phyloP scores from a whole-genome alignment of 2,113 vertebrate genomes.

The Acrocephalus arundinaceus region DNA sequence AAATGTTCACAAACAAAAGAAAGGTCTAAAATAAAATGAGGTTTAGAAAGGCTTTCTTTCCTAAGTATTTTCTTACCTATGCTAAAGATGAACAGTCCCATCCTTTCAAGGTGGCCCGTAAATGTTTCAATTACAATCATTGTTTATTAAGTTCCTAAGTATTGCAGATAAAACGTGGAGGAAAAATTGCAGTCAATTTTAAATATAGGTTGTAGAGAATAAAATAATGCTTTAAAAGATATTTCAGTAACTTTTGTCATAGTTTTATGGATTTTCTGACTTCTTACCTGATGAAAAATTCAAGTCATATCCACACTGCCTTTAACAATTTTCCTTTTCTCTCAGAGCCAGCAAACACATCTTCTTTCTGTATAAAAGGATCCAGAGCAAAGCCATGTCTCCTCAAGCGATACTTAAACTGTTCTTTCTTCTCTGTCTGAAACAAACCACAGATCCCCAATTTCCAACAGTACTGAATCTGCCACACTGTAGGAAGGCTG shows the following conservation, averaged over 20 bases:
- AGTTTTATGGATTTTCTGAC: background rate
- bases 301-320: background rate
- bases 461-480: background rate
- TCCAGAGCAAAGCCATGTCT: conserved; percentile 8
- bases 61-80: background rate
- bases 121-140: background rate
- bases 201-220: background rate
- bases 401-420: background rate
- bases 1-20: background rate
- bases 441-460: background rate
- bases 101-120: background rate
- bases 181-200: background rate
- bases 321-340: conserved; percentile 27
- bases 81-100: background rate
- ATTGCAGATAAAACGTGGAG: background rate
- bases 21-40: background rate
- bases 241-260: conserved; percentile 7
- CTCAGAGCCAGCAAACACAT: conserved; percentile 2
- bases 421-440: conserved; percentile 18
- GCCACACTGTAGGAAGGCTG: background rate
- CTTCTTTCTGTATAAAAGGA: background rate
- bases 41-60: background rate
- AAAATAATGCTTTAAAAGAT: conserved; percentile 6
- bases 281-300: conserved; percentile 71
- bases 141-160: background rate